Evolutionary conservation across 1,140 invertebrate species (phyloP).

Genomic region (Cyrtorhinus lividipennis): DNA sequence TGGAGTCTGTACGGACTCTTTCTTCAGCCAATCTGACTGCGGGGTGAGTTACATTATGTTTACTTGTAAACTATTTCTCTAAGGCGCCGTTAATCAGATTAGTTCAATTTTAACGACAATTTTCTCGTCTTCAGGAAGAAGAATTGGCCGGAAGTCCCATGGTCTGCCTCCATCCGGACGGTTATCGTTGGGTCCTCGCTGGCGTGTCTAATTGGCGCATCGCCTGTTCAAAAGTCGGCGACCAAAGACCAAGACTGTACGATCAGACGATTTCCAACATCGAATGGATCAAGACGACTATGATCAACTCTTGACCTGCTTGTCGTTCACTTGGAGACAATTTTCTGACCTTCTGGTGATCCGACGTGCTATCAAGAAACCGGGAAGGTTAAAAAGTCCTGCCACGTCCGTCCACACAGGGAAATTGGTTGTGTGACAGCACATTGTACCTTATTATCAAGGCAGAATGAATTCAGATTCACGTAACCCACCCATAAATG

Average conservation of each 20-base stretch:
- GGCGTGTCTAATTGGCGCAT: conserved; percentile 70
- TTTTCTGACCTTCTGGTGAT: no score
- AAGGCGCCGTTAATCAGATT: neutral
- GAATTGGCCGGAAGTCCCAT: conserved; percentile 73
- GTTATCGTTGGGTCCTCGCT: conserved; percentile 50
- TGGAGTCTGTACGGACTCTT: conserved; percentile 65
- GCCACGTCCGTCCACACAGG: no score
- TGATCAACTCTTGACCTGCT: no score
- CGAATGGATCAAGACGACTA: conserved; percentile 50
- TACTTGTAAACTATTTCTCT: neutral
- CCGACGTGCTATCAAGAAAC: no score
- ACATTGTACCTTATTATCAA: no score
- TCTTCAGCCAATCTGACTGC: conserved; percentile 60
- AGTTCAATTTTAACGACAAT: neutral
- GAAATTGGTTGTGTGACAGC: no score
- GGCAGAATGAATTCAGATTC: no score
- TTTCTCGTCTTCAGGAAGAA: conserved; percentile 45
- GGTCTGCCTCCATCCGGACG: conserved; percentile 49
- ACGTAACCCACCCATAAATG: no score
- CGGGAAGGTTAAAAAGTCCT: no score
- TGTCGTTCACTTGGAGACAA: no score
- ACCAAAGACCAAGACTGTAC: conserved; percentile 60
- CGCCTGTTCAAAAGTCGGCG: conserved; percentile 52
- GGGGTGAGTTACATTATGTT: conserved; percentile 40
- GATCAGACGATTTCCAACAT: conserved; percentile 64